A percentile compares a stretch with the other conserved stretches of the same genome.
Conservation (phyloP, 2,888 invertebrate species). For the Asteroscopus sphinx region DNA sequence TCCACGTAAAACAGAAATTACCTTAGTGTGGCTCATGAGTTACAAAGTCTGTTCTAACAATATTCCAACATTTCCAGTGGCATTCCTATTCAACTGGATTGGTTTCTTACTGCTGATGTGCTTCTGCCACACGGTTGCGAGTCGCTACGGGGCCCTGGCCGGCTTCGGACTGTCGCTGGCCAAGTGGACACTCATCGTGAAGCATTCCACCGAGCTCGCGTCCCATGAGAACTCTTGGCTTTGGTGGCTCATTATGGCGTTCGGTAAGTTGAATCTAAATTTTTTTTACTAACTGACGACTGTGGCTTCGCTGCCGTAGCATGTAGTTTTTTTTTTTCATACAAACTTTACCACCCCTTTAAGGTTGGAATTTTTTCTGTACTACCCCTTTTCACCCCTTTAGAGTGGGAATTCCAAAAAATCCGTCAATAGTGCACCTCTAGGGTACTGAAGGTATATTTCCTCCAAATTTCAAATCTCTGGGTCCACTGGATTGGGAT, state of each 20-base stretch:
- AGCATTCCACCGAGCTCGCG: constrained; percentile 96
- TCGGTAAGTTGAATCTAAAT: constrained; percentile 90
- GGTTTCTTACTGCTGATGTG: constrained; percentile 97
- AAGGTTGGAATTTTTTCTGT: too few species aligned
- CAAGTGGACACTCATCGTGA: constrained; percentile 98
- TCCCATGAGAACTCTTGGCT: constrained; percentile 97
- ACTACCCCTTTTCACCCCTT: too few species aligned
- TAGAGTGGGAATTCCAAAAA: too few species aligned
- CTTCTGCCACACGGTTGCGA: constrained; percentile 98
- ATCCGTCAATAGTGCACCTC: too few species aligned
- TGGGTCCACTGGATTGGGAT: too few species aligned
- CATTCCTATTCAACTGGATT: constrained; percentile 98
- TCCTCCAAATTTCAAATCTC: too few species aligned
- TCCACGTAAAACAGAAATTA: too few species aligned
- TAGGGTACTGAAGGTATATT: too few species aligned
- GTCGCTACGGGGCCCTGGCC: constrained; percentile 97
- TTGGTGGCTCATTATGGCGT: constrained; percentile 97
- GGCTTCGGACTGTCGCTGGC: constrained; percentile 98
- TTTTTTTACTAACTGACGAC: too few species aligned
- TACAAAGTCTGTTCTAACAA: not conserved
- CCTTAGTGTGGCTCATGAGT: not conserved
- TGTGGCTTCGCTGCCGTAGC: too few species aligned
- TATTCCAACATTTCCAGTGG: constrained; percentile 90
- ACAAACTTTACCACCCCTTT: too few species aligned
- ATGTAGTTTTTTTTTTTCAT: too few species aligned